phyloP scores from a whole-genome alignment of 2,113 vertebrate species.

The Microcebus murinus region DNA sequence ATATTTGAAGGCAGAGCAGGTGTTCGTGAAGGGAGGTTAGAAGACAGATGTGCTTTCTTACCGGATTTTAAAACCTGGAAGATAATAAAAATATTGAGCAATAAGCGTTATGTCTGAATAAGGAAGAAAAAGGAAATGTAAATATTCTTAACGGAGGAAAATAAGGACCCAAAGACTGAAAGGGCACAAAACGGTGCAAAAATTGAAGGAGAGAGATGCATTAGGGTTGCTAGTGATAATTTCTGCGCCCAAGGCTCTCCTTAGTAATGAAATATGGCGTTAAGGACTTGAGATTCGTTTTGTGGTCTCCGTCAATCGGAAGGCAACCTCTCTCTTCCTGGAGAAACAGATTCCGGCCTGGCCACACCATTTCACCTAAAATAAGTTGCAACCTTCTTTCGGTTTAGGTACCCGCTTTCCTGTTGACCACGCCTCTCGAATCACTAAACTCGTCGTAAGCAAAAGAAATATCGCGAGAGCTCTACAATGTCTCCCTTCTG shows the following conservation, averaged over 20 bases:
- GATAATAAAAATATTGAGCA: not conserved
- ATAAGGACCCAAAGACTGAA: not conserved
- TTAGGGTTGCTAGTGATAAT: not conserved
- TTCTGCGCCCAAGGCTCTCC: not conserved
- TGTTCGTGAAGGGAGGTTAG: not conserved
- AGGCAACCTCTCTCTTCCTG: not conserved
- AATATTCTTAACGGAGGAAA: not conserved
- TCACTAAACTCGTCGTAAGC: rapidly evolving
- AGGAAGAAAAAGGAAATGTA: not conserved
- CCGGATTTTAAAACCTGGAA: not conserved
- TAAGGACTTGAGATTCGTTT: not conserved
- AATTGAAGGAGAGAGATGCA: not conserved
- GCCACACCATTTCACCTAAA: not conserved
- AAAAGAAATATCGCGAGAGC: conserved; percentile 59
- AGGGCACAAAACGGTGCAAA: not conserved
- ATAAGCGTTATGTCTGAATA: not conserved
- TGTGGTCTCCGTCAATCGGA: rapidly evolving
- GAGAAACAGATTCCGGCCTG: rapidly evolving
- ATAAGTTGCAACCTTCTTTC: rapidly evolving
- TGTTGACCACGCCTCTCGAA: not conserved
- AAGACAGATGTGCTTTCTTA: not conserved
- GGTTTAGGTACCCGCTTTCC: not conserved
- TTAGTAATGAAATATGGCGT: too few relatives aligned
- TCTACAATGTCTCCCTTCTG: not conserved
- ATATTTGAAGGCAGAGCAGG: not conserved